These are phyloP conservation scores for Spilosoma lubricipeda DNA, from an alignment of 2,888 invertebrate genomes.

Conservation along the genomic window DNA sequence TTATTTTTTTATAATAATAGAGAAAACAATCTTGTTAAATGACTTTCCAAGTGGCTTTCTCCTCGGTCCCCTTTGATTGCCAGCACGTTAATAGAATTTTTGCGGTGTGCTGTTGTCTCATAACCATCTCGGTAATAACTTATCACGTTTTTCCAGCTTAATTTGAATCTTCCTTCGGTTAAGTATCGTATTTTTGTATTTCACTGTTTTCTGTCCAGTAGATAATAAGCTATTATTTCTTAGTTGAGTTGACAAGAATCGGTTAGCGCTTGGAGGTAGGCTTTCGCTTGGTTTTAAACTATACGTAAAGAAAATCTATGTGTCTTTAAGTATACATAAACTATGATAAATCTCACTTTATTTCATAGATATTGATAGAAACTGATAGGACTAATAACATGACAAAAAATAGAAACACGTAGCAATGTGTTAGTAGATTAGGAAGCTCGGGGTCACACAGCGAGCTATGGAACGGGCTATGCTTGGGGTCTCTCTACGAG, in stretches of 20 bases:
- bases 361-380: too few relatives aligned
- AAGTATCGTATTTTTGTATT: conserved; percentile 32
- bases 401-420: too few relatives aligned
- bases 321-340: neutral
- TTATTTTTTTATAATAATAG: conserved; percentile 4
- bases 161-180: conserved; percentile 41
- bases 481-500: too few relatives aligned
- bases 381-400: too few relatives aligned
- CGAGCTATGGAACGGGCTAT: too few relatives aligned
- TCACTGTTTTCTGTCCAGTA: conserved; percentile 6
- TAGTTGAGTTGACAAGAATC: neutral
- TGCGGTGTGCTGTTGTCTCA: conserved; percentile 24
- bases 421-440: too few relatives aligned
- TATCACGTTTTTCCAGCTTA: conserved; percentile 44
- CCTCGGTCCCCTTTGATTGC: conserved; percentile 28
- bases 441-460: too few relatives aligned
- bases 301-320: too few relatives aligned
- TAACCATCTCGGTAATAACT: conserved; percentile 35
- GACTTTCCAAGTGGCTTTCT: conserved; percentile 36
- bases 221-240: neutral
- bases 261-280: neutral
- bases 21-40: conserved; percentile 6
- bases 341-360: neutral
- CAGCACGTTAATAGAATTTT: conserved; percentile 40
- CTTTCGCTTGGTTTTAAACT: neutral